Percentiles rank a stretch among this genome's conserved stretches.
Conservation (phyloP, 2,113 vertebrate species). For the Engystomops pustulosus region DNA sequence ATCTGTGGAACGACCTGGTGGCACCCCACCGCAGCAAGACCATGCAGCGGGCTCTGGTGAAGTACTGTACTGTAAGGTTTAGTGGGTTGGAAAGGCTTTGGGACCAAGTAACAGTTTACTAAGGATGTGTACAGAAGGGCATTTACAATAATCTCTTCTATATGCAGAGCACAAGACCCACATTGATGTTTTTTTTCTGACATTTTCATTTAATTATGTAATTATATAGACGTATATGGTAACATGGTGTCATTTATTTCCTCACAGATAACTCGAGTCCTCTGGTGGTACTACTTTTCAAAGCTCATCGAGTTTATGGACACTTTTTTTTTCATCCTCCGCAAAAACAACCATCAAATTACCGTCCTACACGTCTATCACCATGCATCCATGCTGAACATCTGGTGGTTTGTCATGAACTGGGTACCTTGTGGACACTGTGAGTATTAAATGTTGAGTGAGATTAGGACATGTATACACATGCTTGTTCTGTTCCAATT, state of each 20-base stretch:
- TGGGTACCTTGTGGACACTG: slow-evolving; percentile 97
- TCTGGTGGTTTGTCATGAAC: slow-evolving; percentile 99
- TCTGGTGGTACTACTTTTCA: slow-evolving; percentile 99
- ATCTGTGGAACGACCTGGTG: no score
- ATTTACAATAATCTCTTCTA: no score
- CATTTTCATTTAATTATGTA: no score
- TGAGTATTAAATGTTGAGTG: slow-evolving; percentile 74
- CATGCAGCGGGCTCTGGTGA: no score
- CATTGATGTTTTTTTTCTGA: no score
- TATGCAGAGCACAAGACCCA: no score
- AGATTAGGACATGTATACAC: not conserved
- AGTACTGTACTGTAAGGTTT: no score
- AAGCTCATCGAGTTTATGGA: slow-evolving; percentile 98
- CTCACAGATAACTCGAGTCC: slow-evolving; percentile 83
- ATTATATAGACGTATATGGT: not conserved
- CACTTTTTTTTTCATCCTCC: slow-evolving; percentile 97
- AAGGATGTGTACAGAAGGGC: no score
- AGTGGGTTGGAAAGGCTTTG: no score
- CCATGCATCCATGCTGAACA: slow-evolving; percentile 92
- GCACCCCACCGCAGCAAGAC: no score
- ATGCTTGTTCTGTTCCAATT: not conserved
- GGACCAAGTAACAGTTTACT: no score
- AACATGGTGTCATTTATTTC: slow-evolving; percentile 34
- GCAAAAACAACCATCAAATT: slow-evolving; percentile 96
- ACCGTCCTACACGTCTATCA: slow-evolving; percentile 95